phyloP scores from a whole-genome alignment of 2,113 vertebrate species.

The Sturnira hondurensis region DNA sequence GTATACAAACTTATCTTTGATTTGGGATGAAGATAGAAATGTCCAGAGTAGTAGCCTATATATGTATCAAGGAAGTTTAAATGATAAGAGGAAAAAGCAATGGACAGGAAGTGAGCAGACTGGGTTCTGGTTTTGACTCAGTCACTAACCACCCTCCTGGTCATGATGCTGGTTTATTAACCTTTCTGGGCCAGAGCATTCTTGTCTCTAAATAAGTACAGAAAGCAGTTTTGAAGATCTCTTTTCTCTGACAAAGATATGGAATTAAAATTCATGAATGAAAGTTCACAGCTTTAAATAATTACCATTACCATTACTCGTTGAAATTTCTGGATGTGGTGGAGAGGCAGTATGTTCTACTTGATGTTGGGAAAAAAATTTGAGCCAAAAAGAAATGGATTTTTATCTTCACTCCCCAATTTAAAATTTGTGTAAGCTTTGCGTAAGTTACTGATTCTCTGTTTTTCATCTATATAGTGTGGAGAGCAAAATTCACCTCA shows the following conservation, averaged over 20 bases:
- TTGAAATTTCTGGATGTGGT: not conserved
- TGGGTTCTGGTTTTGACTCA: not conserved
- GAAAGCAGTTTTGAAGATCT: not conserved
- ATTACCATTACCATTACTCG: not conserved
- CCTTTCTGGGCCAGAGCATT: not conserved
- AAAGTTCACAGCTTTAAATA: not conserved
- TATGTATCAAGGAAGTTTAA: not conserved
- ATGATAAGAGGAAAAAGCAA: not conserved
- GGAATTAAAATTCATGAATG: not conserved
- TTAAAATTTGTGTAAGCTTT: not conserved
- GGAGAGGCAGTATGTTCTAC: not conserved
- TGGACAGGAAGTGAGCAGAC: not conserved
- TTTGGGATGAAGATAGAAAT: not conserved
- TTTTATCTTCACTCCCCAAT: not conserved
- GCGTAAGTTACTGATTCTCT: not conserved
- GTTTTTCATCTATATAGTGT: not conserved
- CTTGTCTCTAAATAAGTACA: not conserved
- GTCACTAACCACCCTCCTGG: not conserved
- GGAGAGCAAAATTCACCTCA: not conserved
- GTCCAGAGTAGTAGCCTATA: not conserved
- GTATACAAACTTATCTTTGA: not conserved
- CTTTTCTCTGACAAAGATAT: not conserved
- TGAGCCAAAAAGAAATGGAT: not conserved
- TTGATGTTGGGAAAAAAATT: not conserved
- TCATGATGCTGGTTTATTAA: not conserved